Percentiles rank a stretch among this genome's conserved stretches.
These are phyloP conservation scores for Sebastes elongatus DNA, from an alignment of 2,797 vertebrate species.

Conservation along the genomic window DNA sequence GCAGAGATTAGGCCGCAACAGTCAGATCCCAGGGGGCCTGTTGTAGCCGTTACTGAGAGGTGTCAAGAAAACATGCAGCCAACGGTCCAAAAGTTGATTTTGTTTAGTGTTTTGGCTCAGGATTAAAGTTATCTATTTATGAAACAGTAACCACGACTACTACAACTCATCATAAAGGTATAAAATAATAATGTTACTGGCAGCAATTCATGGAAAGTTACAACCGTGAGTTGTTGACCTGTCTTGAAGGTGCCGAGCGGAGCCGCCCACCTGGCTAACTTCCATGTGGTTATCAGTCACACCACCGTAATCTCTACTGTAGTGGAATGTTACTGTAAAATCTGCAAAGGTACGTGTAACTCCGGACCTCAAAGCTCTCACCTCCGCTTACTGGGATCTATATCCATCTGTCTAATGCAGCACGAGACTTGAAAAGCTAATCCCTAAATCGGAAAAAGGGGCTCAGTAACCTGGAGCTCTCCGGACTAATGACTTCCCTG, in stretches of 20 bases:
- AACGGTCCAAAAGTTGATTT: neutral
- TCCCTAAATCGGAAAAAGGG: constrained; percentile 52
- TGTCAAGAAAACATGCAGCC: constrained; percentile 27
- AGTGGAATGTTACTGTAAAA: constrained; percentile 62
- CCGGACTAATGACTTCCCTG: constrained; percentile 62
- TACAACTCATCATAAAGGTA: constrained; percentile 45
- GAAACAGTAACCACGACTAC: constrained; percentile 32
- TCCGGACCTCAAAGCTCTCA: constrained; percentile 50
- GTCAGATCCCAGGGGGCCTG: constrained; percentile 58
- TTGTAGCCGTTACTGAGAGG: constrained; percentile 37
- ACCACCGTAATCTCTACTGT: constrained; percentile 54
- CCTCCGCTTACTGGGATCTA: constrained; percentile 52
- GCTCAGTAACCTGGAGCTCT: constrained; percentile 58
- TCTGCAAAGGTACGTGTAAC: constrained; percentile 58
- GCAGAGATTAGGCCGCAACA: constrained; percentile 74
- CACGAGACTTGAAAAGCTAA: constrained; percentile 52
- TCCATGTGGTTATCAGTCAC: constrained; percentile 68
- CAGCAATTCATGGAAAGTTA: constrained; percentile 42
- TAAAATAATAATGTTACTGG: constrained; percentile 30
- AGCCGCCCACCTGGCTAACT: constrained; percentile 23
- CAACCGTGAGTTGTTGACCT: neutral
- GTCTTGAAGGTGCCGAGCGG: constrained; percentile 1
- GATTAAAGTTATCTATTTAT: neutral
- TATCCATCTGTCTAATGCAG: constrained; percentile 53
- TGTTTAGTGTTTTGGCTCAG: constrained; percentile 1